Evolutionary conservation across 2,888 invertebrate genomes (phyloP).

Genomic region (Pandemis corylana): DNA sequence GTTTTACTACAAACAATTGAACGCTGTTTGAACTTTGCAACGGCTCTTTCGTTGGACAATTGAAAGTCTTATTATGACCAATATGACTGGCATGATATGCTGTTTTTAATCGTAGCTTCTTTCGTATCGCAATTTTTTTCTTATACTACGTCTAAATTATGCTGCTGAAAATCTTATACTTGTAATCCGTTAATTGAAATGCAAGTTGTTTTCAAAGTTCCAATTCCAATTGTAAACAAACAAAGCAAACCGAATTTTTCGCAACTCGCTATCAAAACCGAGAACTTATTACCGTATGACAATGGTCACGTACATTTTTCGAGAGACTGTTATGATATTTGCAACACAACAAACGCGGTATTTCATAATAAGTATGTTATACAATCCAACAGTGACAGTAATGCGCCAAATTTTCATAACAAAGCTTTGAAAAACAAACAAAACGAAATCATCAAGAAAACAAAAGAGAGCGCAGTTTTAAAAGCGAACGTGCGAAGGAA

Average conservation of each 20-base stretch:
- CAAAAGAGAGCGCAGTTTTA: slow-evolving; percentile 8
- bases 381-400: slow-evolving; percentile 29
- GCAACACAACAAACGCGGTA: slow-evolving; percentile 31
- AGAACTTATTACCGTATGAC: slow-evolving; percentile 30
- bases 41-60: background rate
- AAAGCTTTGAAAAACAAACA: slow-evolving; percentile 24
- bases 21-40: slow-evolving; percentile 11
- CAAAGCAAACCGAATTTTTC: slow-evolving; percentile 21
- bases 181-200: background rate
- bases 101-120: background rate
- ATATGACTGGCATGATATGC: slow-evolving; percentile 2
- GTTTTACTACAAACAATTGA: slow-evolving; percentile 20
- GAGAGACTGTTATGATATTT: slow-evolving; percentile 25
- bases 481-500: slow-evolving; percentile 21
- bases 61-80: background rate
- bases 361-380: slow-evolving; percentile 25
- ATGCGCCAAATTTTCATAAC: slow-evolving; percentile 28
- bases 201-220: background rate
- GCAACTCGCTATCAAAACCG: slow-evolving; percentile 26
- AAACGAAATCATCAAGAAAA: slow-evolving; percentile 12
- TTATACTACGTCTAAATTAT: background rate
- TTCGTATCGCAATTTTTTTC: background rate
- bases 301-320: slow-evolving; percentile 31
- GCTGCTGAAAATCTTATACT: background rate
- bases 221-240: slow-evolving; percentile 13